phyloP scores from a whole-genome alignment of 2,113 vertebrate species.

The Choloepus hoffmanni region DNA sequence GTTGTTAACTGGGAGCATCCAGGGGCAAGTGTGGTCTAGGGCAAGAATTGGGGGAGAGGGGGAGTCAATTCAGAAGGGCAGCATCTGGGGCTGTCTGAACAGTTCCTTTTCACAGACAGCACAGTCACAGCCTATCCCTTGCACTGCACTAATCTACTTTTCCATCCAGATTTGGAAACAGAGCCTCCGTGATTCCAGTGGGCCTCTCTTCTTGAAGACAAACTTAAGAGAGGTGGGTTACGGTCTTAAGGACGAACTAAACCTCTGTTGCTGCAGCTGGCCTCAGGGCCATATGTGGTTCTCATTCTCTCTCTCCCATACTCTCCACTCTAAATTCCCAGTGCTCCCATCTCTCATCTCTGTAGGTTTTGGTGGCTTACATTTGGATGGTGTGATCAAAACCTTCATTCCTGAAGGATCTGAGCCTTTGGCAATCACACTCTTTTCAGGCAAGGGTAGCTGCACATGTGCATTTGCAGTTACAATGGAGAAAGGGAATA shows the following conservation, averaged over 20 bases:
- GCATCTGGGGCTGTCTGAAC: not conserved
- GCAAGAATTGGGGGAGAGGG: not conserved
- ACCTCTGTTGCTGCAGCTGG: not conserved
- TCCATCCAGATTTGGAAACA: not conserved
- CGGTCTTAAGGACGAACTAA: not conserved
- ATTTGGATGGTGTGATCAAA: not conserved
- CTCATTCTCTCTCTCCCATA: not conserved
- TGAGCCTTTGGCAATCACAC: not conserved
- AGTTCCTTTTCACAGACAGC: not conserved
- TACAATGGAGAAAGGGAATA: not conserved
- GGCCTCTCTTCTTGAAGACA: not conserved
- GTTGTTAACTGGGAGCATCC: not conserved
- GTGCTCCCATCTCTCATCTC: not conserved
- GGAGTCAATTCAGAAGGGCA: not conserved
- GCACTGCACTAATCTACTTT: not conserved
- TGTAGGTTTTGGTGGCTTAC: not conserved
- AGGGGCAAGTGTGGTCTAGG: not conserved
- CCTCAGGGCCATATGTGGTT: not conserved
- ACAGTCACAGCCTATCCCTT: not conserved
- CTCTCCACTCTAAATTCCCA: not conserved
- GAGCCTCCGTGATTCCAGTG: not conserved
- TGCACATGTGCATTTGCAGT: not conserved
- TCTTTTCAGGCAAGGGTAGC: not conserved
- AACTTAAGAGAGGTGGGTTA: not conserved
- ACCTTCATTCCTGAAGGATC: not conserved